Evolutionary conservation across 1,140 invertebrate species (phyloP).

Genomic region (Antheraea mylitta): DNA sequence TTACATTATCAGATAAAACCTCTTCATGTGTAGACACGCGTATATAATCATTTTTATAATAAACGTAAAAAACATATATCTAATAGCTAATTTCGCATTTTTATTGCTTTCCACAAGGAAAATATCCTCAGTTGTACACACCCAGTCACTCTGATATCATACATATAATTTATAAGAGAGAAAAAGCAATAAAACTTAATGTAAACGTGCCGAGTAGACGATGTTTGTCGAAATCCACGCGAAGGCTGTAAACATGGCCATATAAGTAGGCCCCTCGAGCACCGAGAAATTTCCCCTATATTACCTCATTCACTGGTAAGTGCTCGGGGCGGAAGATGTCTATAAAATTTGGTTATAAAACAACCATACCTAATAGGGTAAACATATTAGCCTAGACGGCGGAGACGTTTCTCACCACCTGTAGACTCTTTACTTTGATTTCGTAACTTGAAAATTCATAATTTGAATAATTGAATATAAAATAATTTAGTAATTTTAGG

Average conservation of each 20-base stretch:
- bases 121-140: conserved; percentile 43
- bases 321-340: conserved; percentile 5
- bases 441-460: not conserved
- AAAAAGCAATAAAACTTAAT: conserved; percentile 72
- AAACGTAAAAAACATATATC: not conserved
- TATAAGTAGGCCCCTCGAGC: conserved; percentile 26
- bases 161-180: conserved; percentile 58
- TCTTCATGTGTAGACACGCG: not conserved
- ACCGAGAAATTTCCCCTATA: not conserved
- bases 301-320: not conserved
- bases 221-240: conserved; percentile 61
- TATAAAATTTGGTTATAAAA: conserved; percentile 24
- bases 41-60: not conserved
- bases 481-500: no score
- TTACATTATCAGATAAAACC: no score
- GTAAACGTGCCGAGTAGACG: conserved; percentile 52
- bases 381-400: conserved; percentile 7
- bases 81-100: conserved; percentile 23
- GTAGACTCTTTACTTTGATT: not conserved
- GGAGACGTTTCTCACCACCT: not conserved
- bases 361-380: conserved; percentile 12
- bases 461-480: not conserved
- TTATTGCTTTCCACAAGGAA: conserved; percentile 52
- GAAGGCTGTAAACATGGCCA: conserved; percentile 42
- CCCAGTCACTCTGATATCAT: conserved; percentile 45